Conservation (phyloP, 2,113 vertebrate species). For the Archocentrus centrarchus region DNA sequence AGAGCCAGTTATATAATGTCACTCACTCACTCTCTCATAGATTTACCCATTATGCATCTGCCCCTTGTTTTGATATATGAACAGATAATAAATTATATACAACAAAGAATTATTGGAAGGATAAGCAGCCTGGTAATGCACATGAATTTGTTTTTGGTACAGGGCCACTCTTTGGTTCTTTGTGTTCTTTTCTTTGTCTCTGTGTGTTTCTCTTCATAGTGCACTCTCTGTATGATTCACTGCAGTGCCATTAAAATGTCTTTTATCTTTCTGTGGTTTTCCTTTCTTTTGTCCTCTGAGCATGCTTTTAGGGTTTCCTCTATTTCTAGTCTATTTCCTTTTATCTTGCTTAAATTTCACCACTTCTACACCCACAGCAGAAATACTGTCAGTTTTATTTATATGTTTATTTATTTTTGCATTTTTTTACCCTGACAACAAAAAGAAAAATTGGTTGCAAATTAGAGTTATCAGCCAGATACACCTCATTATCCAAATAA, state of each 20-base stretch:
- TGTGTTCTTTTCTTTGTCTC: slow-evolving; percentile 60
- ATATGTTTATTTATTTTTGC: background rate
- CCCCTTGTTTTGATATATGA: background rate
- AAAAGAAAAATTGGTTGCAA: background rate
- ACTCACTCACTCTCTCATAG: background rate
- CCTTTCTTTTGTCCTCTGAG: slow-evolving; percentile 66
- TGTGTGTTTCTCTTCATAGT: slow-evolving; percentile 79
- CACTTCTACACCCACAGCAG: background rate
- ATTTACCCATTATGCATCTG: background rate
- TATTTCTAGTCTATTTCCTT: slow-evolving; percentile 19
- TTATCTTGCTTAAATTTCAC: slow-evolving; percentile 6
- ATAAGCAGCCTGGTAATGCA: slow-evolving; percentile 36
- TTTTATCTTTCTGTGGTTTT: slow-evolving; percentile 81
- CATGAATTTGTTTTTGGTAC: slow-evolving; percentile 54
- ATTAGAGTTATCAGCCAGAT: background rate
- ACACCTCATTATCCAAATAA: slow-evolving; percentile 28
- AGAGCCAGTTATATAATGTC: background rate
- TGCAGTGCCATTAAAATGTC: slow-evolving; percentile 89
- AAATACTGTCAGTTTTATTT: background rate
- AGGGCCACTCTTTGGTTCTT: slow-evolving; percentile 51
- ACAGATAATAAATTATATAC: slow-evolving; percentile 16
- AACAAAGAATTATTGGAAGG: slow-evolving; percentile 17
- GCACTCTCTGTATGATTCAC: slow-evolving; percentile 85
- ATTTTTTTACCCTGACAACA: background rate
- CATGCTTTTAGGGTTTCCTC: slow-evolving; percentile 53